Conservation (phyloP, 2,888 invertebrate genomes). For the Dromius quadrimaculatus region DNA sequence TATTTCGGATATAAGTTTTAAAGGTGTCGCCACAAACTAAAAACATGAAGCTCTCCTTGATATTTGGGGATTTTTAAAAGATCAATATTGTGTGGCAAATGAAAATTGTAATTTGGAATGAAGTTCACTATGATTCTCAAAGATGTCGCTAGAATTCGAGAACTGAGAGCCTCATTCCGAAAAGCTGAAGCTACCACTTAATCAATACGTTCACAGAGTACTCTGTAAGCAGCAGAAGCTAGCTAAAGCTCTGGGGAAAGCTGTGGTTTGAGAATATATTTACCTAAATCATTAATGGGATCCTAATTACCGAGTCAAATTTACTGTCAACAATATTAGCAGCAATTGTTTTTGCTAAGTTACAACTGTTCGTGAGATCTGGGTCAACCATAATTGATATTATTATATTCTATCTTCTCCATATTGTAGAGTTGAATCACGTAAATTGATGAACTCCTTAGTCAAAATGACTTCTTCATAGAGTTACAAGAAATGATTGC, state of each 20-base stretch:
- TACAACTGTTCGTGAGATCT: neutral
- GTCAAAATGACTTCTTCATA: no score
- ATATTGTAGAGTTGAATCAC: neutral
- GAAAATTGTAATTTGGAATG: no score
- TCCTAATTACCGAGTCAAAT: slow-evolving; percentile 40
- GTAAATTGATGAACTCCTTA: neutral
- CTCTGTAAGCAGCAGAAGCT: slow-evolving; percentile 18
- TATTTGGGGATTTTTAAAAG: no score
- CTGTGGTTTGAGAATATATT: slow-evolving; percentile 35
- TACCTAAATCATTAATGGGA: slow-evolving; percentile 27
- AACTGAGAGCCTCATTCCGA: no score
- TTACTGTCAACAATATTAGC: slow-evolving; percentile 22
- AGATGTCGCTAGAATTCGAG: no score
- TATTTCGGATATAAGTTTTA: no score
- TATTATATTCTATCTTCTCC: neutral
- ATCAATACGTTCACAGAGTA: slow-evolving; percentile 16
- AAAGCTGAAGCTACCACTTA: neutral
- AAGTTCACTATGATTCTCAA: no score
- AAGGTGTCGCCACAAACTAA: no score
- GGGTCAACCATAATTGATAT: neutral
- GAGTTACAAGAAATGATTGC: no score
- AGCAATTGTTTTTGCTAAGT: neutral
- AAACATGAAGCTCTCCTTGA: no score
- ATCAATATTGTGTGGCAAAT: no score
- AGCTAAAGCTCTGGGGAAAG: slow-evolving; percentile 7